phyloP scores from a whole-genome alignment of 2,888 invertebrate species.

The Eurytoma californica region DNA sequence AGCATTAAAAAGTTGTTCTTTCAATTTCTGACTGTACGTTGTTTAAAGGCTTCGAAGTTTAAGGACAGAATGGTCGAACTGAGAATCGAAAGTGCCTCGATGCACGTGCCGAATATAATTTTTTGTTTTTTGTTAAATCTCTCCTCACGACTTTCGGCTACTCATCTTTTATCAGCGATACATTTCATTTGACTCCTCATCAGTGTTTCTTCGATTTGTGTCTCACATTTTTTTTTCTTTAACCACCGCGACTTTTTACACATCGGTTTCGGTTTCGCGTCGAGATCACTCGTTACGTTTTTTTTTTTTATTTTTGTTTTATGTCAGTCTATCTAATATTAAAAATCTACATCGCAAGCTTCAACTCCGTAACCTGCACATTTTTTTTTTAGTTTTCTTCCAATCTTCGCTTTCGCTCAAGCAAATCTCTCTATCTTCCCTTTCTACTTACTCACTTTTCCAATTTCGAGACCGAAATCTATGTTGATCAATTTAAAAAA shows the following conservation, averaged over 20 bases:
- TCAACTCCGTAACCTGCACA: constrained; percentile 56
- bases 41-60: constrained; percentile 8
- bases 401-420: constrained; percentile 38
- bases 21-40: no score
- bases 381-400: constrained; percentile 34
- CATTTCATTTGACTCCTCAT: constrained; percentile 25
- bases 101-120: background rate
- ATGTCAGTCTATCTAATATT: constrained; percentile 69
- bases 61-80: constrained; percentile 5
- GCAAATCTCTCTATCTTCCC: constrained; percentile 48
- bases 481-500: background rate
- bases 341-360: constrained; percentile 63
- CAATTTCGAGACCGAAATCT: constrained; percentile 50
- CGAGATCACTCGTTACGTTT: constrained; percentile 68
- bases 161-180: constrained; percentile 29
- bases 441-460: constrained; percentile 23
- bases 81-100: constrained; percentile 55
- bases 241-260: constrained; percentile 48
- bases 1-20: no score
- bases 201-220: constrained; percentile 28
- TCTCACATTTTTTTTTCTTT: constrained; percentile 18
- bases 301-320: constrained; percentile 49
- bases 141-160: constrained; percentile 19
- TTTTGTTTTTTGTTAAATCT: background rate
- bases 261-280: constrained; percentile 54